Conservation (phyloP, 2,113 vertebrate genomes). For the Podarcis muralis region DNA sequence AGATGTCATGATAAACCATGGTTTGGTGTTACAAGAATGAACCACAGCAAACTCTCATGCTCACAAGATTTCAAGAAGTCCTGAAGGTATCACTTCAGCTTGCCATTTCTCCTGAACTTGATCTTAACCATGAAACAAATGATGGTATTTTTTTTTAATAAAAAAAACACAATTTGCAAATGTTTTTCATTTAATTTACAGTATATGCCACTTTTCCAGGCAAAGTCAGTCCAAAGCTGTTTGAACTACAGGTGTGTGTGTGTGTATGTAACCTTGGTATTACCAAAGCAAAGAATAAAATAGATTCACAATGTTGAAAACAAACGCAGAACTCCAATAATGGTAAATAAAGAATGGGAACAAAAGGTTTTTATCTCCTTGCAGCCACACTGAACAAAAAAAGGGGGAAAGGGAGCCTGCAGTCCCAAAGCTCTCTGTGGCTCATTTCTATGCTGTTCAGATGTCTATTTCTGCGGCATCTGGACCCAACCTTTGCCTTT, state of each 20-base stretch:
- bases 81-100: background rate
- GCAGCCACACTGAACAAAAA: background rate
- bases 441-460: background rate
- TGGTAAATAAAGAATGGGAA: background rate
- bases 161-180: no score
- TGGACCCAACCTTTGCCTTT: background rate
- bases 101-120: background rate
- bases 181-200: no score
- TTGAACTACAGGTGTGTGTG: no score
- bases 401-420: background rate
- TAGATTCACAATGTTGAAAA: no score
- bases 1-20: background rate
- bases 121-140: no score
- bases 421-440: background rate
- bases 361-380: background rate
- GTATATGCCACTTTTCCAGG: no score
- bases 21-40: background rate
- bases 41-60: background rate
- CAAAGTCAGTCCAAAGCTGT: no score
- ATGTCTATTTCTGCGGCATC: background rate
- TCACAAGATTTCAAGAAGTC: no score
- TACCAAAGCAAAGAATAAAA: no score
- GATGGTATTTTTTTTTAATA: no score
- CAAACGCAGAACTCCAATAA: no score
- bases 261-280: no score